These are phyloP conservation scores for Papilio aristodemus DNA, from an alignment of 1,140 invertebrate genomes.

Conservation along the genomic window DNA sequence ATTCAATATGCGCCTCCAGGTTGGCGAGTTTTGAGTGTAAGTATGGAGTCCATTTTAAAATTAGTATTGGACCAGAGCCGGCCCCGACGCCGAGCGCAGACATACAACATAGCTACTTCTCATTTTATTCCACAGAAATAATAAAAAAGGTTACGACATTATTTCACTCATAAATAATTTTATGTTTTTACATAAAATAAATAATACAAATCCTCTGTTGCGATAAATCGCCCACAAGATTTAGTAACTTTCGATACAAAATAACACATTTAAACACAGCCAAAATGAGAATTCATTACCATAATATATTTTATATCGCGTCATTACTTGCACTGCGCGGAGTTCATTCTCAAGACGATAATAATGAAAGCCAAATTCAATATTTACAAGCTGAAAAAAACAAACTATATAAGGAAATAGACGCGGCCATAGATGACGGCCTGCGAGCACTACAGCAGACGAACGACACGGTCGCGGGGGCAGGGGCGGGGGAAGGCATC, in stretches of 20 bases:
- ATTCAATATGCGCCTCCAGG: too few species aligned
- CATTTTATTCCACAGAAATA: neutral
- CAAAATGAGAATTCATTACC: neutral
- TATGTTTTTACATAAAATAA: neutral
- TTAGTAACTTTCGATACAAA: neutral
- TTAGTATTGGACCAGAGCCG: too few species aligned
- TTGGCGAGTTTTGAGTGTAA: too few species aligned
- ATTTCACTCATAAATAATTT: neutral
- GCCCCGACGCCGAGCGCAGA: too few species aligned
- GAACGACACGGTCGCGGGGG: slow-evolving; percentile 47
- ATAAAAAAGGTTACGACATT: neutral
- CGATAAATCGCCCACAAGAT: neutral
- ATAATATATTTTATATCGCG: neutral
- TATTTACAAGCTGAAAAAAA: slow-evolving; percentile 49
- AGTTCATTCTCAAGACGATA: neutral
- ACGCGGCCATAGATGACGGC: slow-evolving; percentile 53
- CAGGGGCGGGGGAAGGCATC: slow-evolving; percentile 45
- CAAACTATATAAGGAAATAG: slow-evolving; percentile 50
- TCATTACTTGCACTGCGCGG: neutral
- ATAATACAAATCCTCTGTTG: neutral
- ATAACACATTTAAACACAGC: neutral
- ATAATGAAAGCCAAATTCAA: neutral
- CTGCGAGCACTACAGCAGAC: slow-evolving; percentile 46
- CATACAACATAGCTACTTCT: neutral
- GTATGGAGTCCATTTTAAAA: too few species aligned